Conservation (phyloP, 2,888 invertebrate species). For the Anthoptus insignis region DNA sequence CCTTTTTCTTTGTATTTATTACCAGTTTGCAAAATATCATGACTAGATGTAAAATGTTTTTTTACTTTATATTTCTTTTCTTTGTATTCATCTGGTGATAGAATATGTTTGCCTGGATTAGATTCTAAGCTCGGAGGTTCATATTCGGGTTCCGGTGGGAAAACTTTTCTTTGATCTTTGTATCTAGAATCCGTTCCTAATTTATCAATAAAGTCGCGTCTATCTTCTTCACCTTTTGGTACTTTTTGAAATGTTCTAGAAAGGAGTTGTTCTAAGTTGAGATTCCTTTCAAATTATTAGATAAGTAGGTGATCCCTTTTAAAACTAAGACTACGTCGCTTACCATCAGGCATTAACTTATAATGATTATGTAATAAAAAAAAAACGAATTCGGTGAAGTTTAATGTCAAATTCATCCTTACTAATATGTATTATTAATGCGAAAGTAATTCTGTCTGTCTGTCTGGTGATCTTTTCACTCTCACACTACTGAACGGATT, state of each 20-base stretch:
- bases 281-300: too few relatives aligned
- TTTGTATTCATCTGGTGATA: slow-evolving; percentile 88
- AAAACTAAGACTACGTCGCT: too few relatives aligned
- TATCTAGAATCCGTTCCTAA: slow-evolving; percentile 64
- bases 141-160: slow-evolving; percentile 84
- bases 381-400: too few relatives aligned
- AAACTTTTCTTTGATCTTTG: slow-evolving; percentile 67
- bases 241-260: slow-evolving; percentile 71
- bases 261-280: too few relatives aligned
- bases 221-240: slow-evolving; percentile 70
- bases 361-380: too few relatives aligned
- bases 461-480: too few relatives aligned
- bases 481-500: too few relatives aligned
- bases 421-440: too few relatives aligned
- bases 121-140: slow-evolving; percentile 91
- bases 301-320: too few relatives aligned
- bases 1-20: slow-evolving; percentile 81
- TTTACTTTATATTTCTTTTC: slow-evolving; percentile 82
- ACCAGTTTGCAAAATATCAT: slow-evolving; percentile 75
- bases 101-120: slow-evolving; percentile 83
- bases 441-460: too few relatives aligned
- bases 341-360: too few relatives aligned
- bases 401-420: too few relatives aligned
- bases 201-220: slow-evolving; percentile 73
- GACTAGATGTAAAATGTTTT: slow-evolving; percentile 81